Conservation (phyloP, 1,140 invertebrate genomes). For the Eumeta japonica region DNA sequence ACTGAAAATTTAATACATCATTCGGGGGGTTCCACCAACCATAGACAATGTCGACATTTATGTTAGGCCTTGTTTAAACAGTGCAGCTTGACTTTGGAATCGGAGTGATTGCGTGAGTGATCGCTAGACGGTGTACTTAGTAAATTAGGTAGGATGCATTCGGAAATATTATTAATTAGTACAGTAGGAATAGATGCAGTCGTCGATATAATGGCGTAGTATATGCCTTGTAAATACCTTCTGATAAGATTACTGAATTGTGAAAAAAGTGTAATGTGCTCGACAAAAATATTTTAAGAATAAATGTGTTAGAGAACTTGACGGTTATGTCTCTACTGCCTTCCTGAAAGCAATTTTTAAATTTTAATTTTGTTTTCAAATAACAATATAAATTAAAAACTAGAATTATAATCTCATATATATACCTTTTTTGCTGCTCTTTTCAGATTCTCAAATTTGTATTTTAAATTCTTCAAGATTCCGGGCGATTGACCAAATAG, state of each 20-base stretch:
- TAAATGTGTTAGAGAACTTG: slow-evolving; percentile 1
- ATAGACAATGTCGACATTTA: slow-evolving; percentile 13
- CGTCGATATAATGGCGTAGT: slow-evolving; percentile 3
- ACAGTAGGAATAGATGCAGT: too few species aligned
- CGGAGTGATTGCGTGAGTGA: slow-evolving; percentile 10
- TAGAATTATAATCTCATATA: too few species aligned
- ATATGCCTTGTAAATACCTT: slow-evolving; percentile 4
- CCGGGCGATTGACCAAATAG: too few species aligned
- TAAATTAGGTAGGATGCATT: slow-evolving; percentile 12
- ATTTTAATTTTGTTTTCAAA: too few species aligned
- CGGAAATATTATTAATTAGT: slow-evolving; percentile 12
- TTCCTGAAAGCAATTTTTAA: too few species aligned
- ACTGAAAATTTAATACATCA: slow-evolving; percentile 11
- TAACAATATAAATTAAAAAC: too few species aligned
- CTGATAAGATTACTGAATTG: slow-evolving; percentile 2
- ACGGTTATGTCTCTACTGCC: too few species aligned
- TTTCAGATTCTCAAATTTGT: too few species aligned
- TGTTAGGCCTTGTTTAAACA: too few species aligned
- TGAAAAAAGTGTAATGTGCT: too few species aligned
- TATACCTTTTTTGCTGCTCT: too few species aligned
- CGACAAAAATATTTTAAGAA: slow-evolving; percentile 4
- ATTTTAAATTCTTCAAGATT: too few species aligned
- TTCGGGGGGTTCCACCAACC: slow-evolving; percentile 11
- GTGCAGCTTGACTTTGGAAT: slow-evolving; percentile 13
- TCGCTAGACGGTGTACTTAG: slow-evolving; percentile 10